These are phyloP conservation scores for Agonopterix alstromeriana DNA, from an alignment of 2,888 invertebrate species.

Conservation along the genomic window DNA sequence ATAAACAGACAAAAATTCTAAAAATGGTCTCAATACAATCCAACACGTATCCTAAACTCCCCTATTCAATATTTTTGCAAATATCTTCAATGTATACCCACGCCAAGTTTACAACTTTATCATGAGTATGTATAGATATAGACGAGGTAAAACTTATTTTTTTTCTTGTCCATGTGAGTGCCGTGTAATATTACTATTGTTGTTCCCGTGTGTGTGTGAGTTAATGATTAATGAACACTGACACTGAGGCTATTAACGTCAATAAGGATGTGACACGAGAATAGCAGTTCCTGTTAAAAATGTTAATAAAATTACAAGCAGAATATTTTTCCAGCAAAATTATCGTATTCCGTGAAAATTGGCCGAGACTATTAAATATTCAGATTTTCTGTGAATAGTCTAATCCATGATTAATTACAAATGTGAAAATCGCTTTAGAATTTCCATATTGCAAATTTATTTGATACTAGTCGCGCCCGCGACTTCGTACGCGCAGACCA, in stretches of 20 bases:
- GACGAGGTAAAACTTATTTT: no score
- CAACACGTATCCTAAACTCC: no score
- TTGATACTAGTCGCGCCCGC: no score
- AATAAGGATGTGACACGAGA: conserved; percentile 10
- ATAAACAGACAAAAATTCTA: no score
- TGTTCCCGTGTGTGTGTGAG: conserved; percentile 1
- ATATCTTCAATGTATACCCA: no score
- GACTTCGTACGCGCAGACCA: no score
- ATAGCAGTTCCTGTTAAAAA: conserved; percentile 4
- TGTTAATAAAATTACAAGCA: background rate
- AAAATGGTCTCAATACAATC: no score
- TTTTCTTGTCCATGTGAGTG: no score
- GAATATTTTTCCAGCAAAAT: background rate
- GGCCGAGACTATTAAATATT: conserved; percentile 6
- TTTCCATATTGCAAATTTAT: conserved; percentile 5
- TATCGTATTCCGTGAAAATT: conserved; percentile 3
- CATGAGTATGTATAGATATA: no score
- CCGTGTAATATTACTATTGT: no score
- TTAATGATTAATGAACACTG: conserved; percentile 13
- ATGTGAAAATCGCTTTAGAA: conserved; percentile 3
- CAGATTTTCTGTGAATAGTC: background rate
- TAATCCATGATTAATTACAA: conserved; percentile 4
- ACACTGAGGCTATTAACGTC: conserved; percentile 9
- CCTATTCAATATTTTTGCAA: no score
- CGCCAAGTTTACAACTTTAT: no score